Percentiles rank a stretch among this genome's conserved stretches.
Conservation (phyloP, 2,113 vertebrate species). For the Daphoenositta chrysoptera region DNA sequence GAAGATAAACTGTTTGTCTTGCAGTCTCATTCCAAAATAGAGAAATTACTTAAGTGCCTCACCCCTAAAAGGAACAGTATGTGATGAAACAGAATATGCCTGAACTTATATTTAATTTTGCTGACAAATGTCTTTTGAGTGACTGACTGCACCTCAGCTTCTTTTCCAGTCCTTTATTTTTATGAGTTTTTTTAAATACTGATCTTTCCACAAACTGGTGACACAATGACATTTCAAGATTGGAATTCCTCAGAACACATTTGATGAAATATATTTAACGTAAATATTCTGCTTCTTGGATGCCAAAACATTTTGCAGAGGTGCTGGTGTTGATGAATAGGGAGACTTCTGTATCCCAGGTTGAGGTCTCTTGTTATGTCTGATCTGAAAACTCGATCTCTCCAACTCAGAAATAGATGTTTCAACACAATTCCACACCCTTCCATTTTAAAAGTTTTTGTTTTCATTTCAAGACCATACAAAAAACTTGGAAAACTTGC, state of each 20-base stretch:
- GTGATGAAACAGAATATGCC: slow-evolving; percentile 40
- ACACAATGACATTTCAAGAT: slow-evolving; percentile 11
- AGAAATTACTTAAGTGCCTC: slow-evolving; percentile 21
- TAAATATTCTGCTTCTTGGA: slow-evolving; percentile 4
- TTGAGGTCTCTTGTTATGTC: background rate
- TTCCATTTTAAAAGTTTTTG: background rate
- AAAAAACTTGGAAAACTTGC: background rate
- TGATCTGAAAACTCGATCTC: background rate
- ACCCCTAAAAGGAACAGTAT: slow-evolving; percentile 40
- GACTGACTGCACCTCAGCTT: background rate
- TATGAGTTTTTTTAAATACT: background rate
- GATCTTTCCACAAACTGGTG: slow-evolving; percentile 9
- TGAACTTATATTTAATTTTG: slow-evolving; percentile 48
- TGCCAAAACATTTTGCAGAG: background rate
- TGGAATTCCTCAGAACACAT: background rate
- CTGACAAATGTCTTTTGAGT: slow-evolving; percentile 18
- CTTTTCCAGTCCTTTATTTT: slow-evolving; percentile 32
- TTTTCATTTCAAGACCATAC: background rate
- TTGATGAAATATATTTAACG: slow-evolving; percentile 23
- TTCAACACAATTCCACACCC: slow-evolving; percentile 45
- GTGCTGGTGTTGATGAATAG: background rate
- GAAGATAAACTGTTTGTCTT: slow-evolving; percentile 39
- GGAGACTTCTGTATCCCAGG: background rate
- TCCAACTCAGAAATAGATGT: slow-evolving; percentile 27
- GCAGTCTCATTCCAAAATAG: slow-evolving; percentile 12